Base-by-base conservation (phyloP, 1,140 invertebrate genomes). In the Archivesica marissinica region DNA sequence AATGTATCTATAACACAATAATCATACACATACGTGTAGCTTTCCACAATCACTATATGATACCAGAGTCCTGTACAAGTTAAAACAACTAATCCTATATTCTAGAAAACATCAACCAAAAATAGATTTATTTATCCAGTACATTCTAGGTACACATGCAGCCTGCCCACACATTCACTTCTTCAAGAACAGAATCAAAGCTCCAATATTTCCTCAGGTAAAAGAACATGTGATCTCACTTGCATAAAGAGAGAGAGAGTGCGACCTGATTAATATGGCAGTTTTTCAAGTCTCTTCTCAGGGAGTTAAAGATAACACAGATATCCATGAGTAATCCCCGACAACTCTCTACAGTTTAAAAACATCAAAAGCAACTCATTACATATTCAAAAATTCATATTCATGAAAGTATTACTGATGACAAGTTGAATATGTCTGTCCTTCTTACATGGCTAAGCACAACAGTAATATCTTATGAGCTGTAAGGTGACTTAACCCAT, bases 351-450 rank as follows among this genome's bases (percentile, higher is more conserved):
- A 52, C 50, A 7, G 4, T 20, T 52, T 52, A 52, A 52, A n/a
- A 52, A 52, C 50, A n/a, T 15, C 17, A 7, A n/a, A 52, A 52
- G 17, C 3, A 64, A 4, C 59, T 64, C 30, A 64, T 64, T 64
- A 33, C 20, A 64, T 35, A 64, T 64, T 64, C 59, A 64, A 64
- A n/a, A 59, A 64, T 64, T 64, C 59, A 64, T 64, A 64, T 64
- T 33, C 59, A 64, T 35, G 23, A 33, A 28, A 64, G 2, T 20
- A 59, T 30, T 6, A 64, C 59, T 25, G 59, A 33, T 64, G 59
- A 64, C 25, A 59, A 59, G 54, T 28, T n/a, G n/a, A n/a, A n/a
- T n/a, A 28, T 2, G 13, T 23, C 15, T 59, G 54, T 59, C 54
- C 54, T 59, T 2, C 23, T 3, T 59, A 7, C 15, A 28, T 28